Conservation (phyloP, 2,888 invertebrate genomes). For the Agrilus cyanescens region DNA sequence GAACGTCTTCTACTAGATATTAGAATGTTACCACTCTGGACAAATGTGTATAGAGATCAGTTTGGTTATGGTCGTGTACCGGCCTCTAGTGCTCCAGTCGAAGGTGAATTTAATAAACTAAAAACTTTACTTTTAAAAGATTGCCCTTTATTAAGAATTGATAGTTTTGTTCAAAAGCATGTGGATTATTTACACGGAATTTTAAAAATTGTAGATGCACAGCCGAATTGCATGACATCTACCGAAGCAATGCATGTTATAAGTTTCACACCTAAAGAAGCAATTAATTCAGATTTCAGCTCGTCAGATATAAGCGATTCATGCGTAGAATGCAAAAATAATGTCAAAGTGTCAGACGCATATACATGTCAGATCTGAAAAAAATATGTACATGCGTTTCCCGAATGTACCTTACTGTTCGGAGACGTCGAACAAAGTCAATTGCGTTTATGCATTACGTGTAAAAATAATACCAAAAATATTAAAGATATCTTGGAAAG, state of each 20-base stretch:
- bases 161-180: constrained; percentile 2
- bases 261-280: no score
- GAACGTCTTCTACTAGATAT: constrained; percentile 4
- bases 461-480: not conserved
- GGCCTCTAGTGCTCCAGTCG: constrained; percentile 5
- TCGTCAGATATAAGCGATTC: no score
- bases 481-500: not conserved
- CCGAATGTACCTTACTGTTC: not conserved
- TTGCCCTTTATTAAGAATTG: not conserved
- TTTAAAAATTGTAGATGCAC: constrained; percentile 2
- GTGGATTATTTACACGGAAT: constrained; percentile 2
- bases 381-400: constrained; percentile 3
- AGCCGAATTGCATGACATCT: not conserved
- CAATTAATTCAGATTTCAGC: no score
- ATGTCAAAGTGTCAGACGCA: not conserved
- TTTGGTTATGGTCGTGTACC: constrained; percentile 6
- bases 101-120: constrained; percentile 4
- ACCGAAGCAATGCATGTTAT: not conserved
- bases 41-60: not conserved
- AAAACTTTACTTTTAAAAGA: constrained; percentile 4
- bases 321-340: constrained; percentile 6
- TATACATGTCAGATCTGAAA: constrained; percentile 5
- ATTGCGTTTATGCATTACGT: constrained; percentile 1
- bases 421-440: constrained; percentile 5
- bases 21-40: constrained; percentile 4